Evolutionary conservation across 2,797 vertebrate genomes (phyloP).

Genomic region (Euthynnus affinis): DNA sequence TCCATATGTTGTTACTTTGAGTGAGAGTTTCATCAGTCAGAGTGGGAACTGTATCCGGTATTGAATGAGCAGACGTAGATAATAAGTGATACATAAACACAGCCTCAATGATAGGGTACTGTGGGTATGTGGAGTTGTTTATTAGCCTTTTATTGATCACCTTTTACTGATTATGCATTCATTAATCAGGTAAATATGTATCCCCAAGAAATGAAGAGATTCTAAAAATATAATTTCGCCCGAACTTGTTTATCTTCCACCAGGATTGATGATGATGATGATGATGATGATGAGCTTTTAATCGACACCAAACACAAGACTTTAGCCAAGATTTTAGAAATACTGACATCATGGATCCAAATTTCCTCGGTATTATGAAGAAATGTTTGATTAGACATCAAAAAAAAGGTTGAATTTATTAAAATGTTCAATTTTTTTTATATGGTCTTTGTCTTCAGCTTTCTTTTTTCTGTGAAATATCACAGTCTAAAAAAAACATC

Average conservation of each 20-base stretch:
- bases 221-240: neutral
- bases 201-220: neutral
- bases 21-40: neutral
- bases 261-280: too few relatives aligned
- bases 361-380: neutral
- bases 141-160: too few relatives aligned
- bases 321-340: neutral
- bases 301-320: too few relatives aligned
- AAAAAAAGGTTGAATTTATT: neutral
- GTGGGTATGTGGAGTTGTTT: too few relatives aligned
- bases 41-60: neutral
- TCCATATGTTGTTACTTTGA: conserved; percentile 10
- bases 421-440: neutral
- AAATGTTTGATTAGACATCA: neutral
- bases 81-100: neutral
- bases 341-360: neutral
- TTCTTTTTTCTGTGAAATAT: too few relatives aligned
- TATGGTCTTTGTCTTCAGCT: neutral
- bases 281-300: too few relatives aligned
- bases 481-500: too few relatives aligned
- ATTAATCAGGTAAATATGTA: too few relatives aligned
- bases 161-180: too few relatives aligned
- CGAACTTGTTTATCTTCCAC: too few relatives aligned
- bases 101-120: neutral
- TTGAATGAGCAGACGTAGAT: neutral